Evolutionary conservation across 2,113 vertebrate genomes (phyloP).

Genomic region (Leiothrix lutea): DNA sequence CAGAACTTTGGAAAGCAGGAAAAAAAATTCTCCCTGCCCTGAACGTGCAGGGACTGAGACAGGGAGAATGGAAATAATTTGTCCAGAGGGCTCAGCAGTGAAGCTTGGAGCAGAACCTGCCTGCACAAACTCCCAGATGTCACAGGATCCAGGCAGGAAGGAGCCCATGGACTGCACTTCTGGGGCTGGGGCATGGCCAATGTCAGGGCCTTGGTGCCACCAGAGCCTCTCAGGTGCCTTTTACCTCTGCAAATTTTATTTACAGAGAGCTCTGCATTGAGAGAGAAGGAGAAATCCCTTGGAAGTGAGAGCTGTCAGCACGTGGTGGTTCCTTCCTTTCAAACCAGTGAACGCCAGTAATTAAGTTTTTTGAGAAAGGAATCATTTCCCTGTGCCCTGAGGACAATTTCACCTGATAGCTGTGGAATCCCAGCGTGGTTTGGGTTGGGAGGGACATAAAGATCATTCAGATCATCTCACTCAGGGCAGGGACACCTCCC

Average conservation of each 20-base stretch:
- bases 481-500: neutral
- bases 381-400: neutral
- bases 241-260: neutral
- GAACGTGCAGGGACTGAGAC: neutral
- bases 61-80: neutral
- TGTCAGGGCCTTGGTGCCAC: neutral
- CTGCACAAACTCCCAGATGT: neutral
- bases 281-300: neutral
- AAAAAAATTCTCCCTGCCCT: neutral
- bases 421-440: neutral
- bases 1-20: neutral
- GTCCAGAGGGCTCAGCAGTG: neutral
- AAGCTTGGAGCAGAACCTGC: neutral
- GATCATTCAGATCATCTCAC: neutral
- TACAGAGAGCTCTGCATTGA: neutral
- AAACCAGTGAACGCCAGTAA: neutral
- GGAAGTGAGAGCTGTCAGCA: neutral
- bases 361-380: neutral
- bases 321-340: neutral
- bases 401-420: neutral
- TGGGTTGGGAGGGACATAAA: neutral
- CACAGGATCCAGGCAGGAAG: neutral
- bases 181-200: neutral
- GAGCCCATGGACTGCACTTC: neutral
- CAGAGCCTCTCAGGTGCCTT: neutral